A percentile compares a stretch with the other conserved stretches of the same genome.
Conservation (phyloP, 2,797 vertebrate genomes). For the Parauchenoglanis ngamensis region DNA sequence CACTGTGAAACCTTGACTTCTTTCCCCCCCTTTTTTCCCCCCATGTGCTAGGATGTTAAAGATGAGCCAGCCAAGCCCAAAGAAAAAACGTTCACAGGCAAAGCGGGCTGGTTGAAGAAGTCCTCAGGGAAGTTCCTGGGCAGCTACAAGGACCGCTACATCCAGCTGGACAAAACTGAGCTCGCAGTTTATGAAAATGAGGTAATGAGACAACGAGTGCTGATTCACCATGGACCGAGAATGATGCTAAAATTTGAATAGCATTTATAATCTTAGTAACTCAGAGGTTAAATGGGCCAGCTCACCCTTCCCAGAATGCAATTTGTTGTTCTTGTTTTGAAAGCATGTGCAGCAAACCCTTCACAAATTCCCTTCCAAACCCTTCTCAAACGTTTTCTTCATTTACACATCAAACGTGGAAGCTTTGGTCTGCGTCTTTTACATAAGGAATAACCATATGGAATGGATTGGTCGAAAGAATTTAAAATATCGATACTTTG, state of each 20-base stretch:
- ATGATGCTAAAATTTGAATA: not conserved
- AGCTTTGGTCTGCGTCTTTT: too few species aligned
- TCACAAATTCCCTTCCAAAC: too few species aligned
- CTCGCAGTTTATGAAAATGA: conserved; percentile 86
- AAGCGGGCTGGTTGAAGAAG: conserved; percentile 94
- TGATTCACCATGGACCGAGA: not conserved
- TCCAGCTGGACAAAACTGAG: conserved; percentile 85
- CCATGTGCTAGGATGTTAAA: conserved; percentile 72
- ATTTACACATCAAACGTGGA: too few species aligned
- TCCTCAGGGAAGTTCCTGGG: conserved; percentile 81
- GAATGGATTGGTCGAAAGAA: too few species aligned
- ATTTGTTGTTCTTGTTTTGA: too few species aligned
- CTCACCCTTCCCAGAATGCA: too few species aligned
- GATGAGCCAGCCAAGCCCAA: conserved; percentile 75
- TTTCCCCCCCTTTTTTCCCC: conserved; percentile 36
- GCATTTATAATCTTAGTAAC: not conserved
- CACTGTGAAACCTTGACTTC: conserved; percentile 51
- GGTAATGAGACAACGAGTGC: conserved; percentile 68
- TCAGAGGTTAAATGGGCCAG: not conserved
- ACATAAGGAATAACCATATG: too few species aligned
- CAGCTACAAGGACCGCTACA: conserved; percentile 89
- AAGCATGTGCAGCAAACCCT: too few species aligned
- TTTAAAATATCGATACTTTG: too few species aligned
- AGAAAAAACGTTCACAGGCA: conserved; percentile 70
- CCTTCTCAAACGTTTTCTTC: too few species aligned